Evolutionary conservation across 2,888 invertebrate species (phyloP), one percentile per base, ranked within the genome.

Genomic region (Agonopterix heracliana): DNA sequence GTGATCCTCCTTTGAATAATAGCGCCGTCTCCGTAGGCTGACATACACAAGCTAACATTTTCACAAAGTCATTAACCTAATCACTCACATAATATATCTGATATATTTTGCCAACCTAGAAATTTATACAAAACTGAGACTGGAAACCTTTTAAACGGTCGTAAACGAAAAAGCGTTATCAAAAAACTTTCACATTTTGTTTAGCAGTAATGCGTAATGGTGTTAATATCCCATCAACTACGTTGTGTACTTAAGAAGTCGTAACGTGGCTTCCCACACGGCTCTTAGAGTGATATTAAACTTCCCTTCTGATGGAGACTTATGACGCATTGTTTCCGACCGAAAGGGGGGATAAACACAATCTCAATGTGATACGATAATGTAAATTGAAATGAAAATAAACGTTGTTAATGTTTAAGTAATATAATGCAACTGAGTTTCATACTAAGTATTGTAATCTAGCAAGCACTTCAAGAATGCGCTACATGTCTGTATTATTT

Each of bases 31-130:
- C 91, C 60, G 89, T 83, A 54, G 92, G 92, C 73, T 92, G 92
- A 75, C 92, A 92, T 61, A 92, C 91, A 83, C 92, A 92, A 68
- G 91, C 91, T 85, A 92, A 84, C 92, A 92, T 92, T 80, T 84
- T 90, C 61, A 75, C 70, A 57, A 53, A 52, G 63, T 76, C 81
- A 78, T 75, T 63, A 67, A 55, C 57, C 64, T 46, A 49, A 75
- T 75, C 74, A 79, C 74, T 77, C 60, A 71, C 74, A 81, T 78
- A 71, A 63, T 77, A 69, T 63, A 46, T 41, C 9, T 12, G 11
- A 12, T 11, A 12, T 12, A 41, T 41, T n/a, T 9, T 41, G 41
- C 11, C 1, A 41, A 41, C 11, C n/a, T n/a, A 38, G n/a, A 38
- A 38, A 38, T n/a, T 9, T 10, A 38, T 38, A 36, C n/a, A 9